Conservation (phyloP, 2,113 vertebrate genomes). For the Rhynchomys soricoides region DNA sequence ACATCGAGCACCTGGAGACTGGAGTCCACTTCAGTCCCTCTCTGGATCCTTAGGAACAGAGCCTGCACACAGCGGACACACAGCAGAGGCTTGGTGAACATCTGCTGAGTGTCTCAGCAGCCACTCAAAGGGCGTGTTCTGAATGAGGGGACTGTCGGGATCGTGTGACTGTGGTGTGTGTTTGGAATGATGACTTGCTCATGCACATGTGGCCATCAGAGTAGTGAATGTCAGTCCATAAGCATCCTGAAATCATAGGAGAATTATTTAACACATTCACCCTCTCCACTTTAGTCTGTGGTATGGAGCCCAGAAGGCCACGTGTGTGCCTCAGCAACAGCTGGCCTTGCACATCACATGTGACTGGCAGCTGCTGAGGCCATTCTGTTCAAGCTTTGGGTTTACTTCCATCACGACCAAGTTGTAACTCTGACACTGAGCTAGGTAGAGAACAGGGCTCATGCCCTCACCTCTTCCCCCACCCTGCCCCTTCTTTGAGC, state of each 20-base stretch:
- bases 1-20: neutral
- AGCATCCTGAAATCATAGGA: conserved; percentile 62
- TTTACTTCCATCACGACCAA: neutral
- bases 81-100: neutral
- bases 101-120: neutral
- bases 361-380: conserved; percentile 26
- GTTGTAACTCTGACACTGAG: neutral
- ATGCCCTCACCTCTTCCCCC: neutral
- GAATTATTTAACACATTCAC: conserved; percentile 34
- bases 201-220: rapidly evolving
- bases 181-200: conserved; percentile 57
- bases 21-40: neutral
- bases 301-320: conserved; percentile 21
- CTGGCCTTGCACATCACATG: neutral
- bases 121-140: conserved; percentile 7
- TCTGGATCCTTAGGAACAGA: neutral
- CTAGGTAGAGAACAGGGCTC: neutral
- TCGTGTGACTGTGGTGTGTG: neutral
- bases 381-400: conserved; percentile 25
- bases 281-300: neutral
- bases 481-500: neutral
- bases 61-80: neutral
- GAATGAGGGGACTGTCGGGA: conserved; percentile 30
- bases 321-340: neutral
- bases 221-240: conserved; percentile 31